Evolutionary conservation across 1,140 invertebrate species (phyloP), one percentile per base, ranked within the genome.

Genomic region (Papilio polyxenes): DNA sequence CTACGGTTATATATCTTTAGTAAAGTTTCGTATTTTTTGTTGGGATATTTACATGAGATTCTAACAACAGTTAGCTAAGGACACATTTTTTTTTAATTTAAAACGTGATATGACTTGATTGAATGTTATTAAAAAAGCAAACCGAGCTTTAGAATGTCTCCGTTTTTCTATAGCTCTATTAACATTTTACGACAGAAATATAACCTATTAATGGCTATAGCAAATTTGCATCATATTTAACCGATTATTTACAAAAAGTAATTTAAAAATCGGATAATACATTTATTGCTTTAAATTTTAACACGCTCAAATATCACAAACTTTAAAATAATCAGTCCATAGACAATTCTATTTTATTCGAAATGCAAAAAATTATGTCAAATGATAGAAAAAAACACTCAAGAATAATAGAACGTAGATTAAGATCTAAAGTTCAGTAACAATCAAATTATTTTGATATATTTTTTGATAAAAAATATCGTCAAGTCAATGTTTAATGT

Each of bases 371-470:
- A n/a, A n/a, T n/a, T 31, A 56, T 44, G 56, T 82, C 37, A 23
- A 59, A 69, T 40, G 72, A 82, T 62, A 77, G 48, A 76, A 82
- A 53, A 48, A 76, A 44, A 7, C 4, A 76, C 69, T 62, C 81
- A 78, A 72, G 81, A 77, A 69, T 82, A 82, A 75, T 77, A 82
- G 72, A 82, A 82, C 75, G 48, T 78, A 82, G 75, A 72, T 75
- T 78, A 62, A 77, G 48, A 77, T 2, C 74, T 72, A 72, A 9
- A 72, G 13, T 15, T 69, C 11, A 13, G 53, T 5, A 56, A 31
- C 23, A 31, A 17, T 7, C 0, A n/a, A n/a, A n/a, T n/a, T n/a
- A n/a, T n/a, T n/a, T n/a, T n/a, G n/a, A n/a, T n/a, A n/a, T n/a
- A n/a, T n/a, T n/a, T n/a, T 56, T 56, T 51, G 49, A 51, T 51